A percentile compares a stretch with the other conserved stretches of the same genome.
Conservation (phyloP, 2,113 vertebrate genomes). For the Salvelinus namaycush region DNA sequence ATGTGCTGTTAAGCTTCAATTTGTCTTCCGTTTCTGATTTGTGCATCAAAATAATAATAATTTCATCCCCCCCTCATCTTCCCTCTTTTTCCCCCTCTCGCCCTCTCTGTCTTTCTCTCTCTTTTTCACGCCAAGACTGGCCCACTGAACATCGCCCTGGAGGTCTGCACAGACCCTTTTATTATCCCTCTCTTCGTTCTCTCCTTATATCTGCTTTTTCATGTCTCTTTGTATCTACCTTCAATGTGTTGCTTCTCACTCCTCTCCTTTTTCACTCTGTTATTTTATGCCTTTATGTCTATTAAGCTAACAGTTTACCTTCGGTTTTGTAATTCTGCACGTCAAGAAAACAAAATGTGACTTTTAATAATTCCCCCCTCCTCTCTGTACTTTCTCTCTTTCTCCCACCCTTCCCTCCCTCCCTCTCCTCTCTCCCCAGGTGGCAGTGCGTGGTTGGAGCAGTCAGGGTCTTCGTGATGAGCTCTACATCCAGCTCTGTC, state of each 20-base stretch:
- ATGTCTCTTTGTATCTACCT: neutral
- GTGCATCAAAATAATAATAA: no score
- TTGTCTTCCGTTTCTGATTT: no score
- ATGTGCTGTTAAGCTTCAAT: no score
- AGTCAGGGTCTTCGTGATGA: constrained; percentile 92
- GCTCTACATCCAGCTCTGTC: constrained; percentile 96
- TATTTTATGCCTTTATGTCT: neutral
- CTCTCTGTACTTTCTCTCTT: neutral
- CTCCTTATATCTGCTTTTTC: neutral
- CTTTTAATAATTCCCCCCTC: neutral
- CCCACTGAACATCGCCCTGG: neutral
- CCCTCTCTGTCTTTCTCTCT: no score
- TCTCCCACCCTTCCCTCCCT: neutral
- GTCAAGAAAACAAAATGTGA: no score
- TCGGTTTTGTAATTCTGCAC: no score
- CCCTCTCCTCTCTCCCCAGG: constrained; percentile 40
- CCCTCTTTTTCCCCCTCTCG: neutral
- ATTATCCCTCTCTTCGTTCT: neutral
- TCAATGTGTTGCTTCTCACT: neutral
- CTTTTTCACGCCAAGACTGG: no score
- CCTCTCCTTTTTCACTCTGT: neutral
- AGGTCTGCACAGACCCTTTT: neutral
- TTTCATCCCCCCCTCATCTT: neutral
- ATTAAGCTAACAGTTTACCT: no score
- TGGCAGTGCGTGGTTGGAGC: constrained; percentile 95